Evolutionary conservation across 2,797 vertebrate genomes (phyloP), one percentile per base, ranked within the genome.

Genomic region (Varecia variegata): DNA sequence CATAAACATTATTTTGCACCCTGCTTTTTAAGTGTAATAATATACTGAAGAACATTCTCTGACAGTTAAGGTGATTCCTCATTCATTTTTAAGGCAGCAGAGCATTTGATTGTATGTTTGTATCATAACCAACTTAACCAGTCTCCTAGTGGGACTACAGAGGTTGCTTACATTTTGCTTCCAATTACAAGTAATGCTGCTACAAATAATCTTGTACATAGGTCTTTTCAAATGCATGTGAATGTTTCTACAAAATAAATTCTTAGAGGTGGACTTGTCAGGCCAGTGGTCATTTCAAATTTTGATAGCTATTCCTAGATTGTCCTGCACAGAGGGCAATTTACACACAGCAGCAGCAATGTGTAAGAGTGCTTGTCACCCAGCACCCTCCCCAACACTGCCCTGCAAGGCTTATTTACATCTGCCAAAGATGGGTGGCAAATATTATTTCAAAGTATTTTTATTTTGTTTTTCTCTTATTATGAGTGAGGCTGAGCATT

Each of bases 241-340:
- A 96, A 60, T 95, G 80, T 54, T 74, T 88, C 80, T 50, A 17
- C 21, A 90, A 58, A 86, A 92, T 77, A 95, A 96, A 95, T 80
- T 93, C 45, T 86, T 93, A 90, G 56, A 90, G 35, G 32, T 58
- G 3, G 45, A 91, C 92, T 4, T 45, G 38, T 40, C 83, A 76
- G 65, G 76, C 74, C 43, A 88, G 93, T 93, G 32, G 68, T 65
- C 21, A 88, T 43, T 76, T 21, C 47, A 93, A 93, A 92, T 84
- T 68, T 60, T 90, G 74, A 60, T 52, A 67, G 11, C 35, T 14
- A 82, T 3, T 94, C 12, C 12, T 93, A 90, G 90, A 81, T 0
- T 83, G 11, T 52, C 54, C 67, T 86, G 70, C 50, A 60, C 0
- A 88, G 7, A 91, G 35, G 17, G 62, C 35, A 89, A 73, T 67